phyloP scores from a whole-genome alignment of 2,797 vertebrate species.

The Syngnathus acus region DNA sequence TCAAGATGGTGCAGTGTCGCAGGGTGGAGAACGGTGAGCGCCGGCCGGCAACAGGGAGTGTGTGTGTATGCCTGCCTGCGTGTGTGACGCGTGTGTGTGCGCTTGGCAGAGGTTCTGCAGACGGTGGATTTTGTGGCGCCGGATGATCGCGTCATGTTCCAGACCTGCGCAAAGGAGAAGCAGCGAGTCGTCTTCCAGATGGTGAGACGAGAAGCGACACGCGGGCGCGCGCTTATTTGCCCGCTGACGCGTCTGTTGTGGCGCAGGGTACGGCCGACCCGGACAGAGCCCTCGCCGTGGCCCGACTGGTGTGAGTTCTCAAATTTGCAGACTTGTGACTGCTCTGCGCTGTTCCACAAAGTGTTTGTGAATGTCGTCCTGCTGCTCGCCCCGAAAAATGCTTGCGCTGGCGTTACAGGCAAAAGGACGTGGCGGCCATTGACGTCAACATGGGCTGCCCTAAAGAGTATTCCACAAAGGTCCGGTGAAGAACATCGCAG shows the following conservation, averaged over 20 bases:
- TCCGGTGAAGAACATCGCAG: slow-evolving; percentile 36
- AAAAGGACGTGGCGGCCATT: slow-evolving; percentile 88
- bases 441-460: slow-evolving; percentile 98
- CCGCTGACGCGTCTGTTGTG: not conserved
- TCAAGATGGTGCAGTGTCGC: slow-evolving; percentile 90
- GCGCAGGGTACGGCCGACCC: slow-evolving; percentile 86
- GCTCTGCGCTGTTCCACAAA: too few relatives aligned
- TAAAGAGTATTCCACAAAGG: slow-evolving; percentile 98
- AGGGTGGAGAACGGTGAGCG: slow-evolving; percentile 82
- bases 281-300: slow-evolving; percentile 83
- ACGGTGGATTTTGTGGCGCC: slow-evolving; percentile 92
- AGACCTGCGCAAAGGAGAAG: slow-evolving; percentile 83
- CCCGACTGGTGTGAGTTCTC: slow-evolving; percentile 81
- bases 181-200: slow-evolving; percentile 87
- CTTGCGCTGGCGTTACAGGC: slow-evolving; percentile 55
- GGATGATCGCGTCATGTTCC: slow-evolving; percentile 88
- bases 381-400: too few relatives aligned
- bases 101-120: slow-evolving; percentile 65
- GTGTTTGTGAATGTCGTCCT: too few relatives aligned
- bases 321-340: not conserved
- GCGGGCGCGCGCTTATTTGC: not conserved
- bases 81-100: not conserved
- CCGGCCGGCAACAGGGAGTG: not conserved
- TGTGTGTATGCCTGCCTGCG: not conserved
- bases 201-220: slow-evolving; percentile 62